phyloP scores from a whole-genome alignment of 1,140 invertebrate species.

The Calliphora vicina region DNA sequence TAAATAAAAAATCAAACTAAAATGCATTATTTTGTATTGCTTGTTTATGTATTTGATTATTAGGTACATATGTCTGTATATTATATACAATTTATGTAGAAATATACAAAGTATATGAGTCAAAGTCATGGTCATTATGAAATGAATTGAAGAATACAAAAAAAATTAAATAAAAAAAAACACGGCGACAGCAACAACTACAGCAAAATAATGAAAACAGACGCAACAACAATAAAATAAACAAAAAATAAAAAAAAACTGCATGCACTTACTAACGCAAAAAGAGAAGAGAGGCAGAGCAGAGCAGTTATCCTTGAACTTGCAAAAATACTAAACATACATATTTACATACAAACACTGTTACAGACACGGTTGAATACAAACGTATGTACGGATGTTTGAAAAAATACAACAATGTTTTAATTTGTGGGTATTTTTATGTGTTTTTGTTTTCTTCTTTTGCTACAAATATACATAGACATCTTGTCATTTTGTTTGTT shows the following conservation, averaged over 20 bases:
- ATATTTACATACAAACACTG: neutral
- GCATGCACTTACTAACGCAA: constrained; percentile 17
- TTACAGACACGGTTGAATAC: neutral
- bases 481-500: neutral
- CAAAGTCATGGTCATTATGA: constrained; percentile 21
- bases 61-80: neutral
- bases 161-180: neutral
- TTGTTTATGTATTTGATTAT: neutral
- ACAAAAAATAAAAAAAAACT: neutral
- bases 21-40: constrained; percentile 2
- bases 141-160: neutral
- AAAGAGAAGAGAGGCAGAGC: neutral
- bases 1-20: neutral
- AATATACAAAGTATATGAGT: neutral
- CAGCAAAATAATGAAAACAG: too few species aligned
- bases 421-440: neutral
- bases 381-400: neutral
- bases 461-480: neutral
- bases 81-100: too few species aligned
- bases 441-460: neutral
- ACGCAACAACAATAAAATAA: too few species aligned
- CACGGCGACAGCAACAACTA: too few species aligned
- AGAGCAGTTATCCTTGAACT: constrained; percentile 34
- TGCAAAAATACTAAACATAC: constrained; percentile 8
- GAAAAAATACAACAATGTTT: neutral